phyloP scores from a whole-genome alignment of 2,888 invertebrate species.

The Belgica antarctica region DNA sequence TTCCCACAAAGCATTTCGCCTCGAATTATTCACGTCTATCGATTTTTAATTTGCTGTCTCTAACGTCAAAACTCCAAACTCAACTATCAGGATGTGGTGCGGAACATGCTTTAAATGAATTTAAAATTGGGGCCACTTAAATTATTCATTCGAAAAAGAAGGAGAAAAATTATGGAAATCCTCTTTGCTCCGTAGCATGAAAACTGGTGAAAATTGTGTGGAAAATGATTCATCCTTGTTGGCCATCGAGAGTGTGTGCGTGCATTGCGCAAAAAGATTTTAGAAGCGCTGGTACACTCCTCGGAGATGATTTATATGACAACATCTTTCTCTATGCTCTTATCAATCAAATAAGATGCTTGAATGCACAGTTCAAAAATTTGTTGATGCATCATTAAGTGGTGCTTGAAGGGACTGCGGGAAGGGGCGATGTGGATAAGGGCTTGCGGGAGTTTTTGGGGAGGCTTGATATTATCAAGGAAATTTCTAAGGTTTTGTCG shows the following conservation, averaged over 20 bases:
- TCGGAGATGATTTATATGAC: neutral
- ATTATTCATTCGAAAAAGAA: slow-evolving; percentile 38
- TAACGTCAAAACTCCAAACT: neutral
- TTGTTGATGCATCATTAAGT: slow-evolving; percentile 14
- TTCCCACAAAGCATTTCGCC: slow-evolving; percentile 33
- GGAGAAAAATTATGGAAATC: slow-evolving; percentile 9
- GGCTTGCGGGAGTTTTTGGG: no score
- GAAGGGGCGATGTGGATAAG: no score
- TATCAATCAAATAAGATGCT: neutral
- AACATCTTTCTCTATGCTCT: neutral
- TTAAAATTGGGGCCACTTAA: slow-evolving; percentile 27
- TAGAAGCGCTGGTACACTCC: neutral
- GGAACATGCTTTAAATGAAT: slow-evolving; percentile 15
- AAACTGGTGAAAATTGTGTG: slow-evolving; percentile 18
- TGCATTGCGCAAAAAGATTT: neutral
- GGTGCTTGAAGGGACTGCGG: no score
- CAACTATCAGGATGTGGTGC: slow-evolving; percentile 7
- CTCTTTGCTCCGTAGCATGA: neutral
- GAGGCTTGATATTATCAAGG: no score
- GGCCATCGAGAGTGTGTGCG: neutral
- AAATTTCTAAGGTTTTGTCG: no score
- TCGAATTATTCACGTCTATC: slow-evolving; percentile 29
- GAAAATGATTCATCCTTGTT: slow-evolving; percentile 22
- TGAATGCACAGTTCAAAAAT: no score
- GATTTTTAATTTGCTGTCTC: slow-evolving; percentile 43